Base-by-base conservation (phyloP, 2,888 invertebrate species). In the Lissonota sp. region DNA sequence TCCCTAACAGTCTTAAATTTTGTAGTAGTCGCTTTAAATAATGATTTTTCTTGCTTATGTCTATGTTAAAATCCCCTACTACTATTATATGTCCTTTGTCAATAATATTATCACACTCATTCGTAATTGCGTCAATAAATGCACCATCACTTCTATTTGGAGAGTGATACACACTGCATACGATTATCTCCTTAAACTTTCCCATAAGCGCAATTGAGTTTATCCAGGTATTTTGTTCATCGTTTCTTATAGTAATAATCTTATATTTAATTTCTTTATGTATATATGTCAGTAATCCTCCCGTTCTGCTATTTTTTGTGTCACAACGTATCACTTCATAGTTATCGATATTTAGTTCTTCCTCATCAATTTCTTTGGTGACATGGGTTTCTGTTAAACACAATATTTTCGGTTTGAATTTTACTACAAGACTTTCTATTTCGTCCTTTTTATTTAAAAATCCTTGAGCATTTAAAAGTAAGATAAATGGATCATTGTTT, bases 151-250 rank as follows among this genome's bases (percentile, higher is more conserved):
- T 66, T n/a, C 49, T 51, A 55, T 64, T 77, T 4, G 77, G 83
- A 7, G 82, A 82, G 16, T 82, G 75, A 44, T 80, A 80, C n/a
- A n/a, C n/a, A n/a, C n/a, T 37, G 72, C 60, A 51, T n/a, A 58
- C 42, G 39, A 80, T 70, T 10, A 63, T 58, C 5, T 55, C 72
- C 8, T 79, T 72, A 16, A 63, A 82, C 16, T 73, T 76, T 6
- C 42, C 58, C 4, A 40, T 64, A 8, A 82, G 12, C 46, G 73
- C 53, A 26, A 78, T 62, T 0, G 51, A 67, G 40, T 26, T 39
- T n/a, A 44, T 46, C 69, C 80, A 80, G n/a, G 46, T 12, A 8
- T 71, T 75, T 5, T 44, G 14, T n/a, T 57, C 60, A n/a, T 8
- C 6, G 8, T 40, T 75, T 40, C 63, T 26, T n/a, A 37, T 53